These are phyloP conservation scores for Nephrocerus scutellatus DNA, from an alignment of 2,888 invertebrate genomes.

Conservation along the genomic window DNA sequence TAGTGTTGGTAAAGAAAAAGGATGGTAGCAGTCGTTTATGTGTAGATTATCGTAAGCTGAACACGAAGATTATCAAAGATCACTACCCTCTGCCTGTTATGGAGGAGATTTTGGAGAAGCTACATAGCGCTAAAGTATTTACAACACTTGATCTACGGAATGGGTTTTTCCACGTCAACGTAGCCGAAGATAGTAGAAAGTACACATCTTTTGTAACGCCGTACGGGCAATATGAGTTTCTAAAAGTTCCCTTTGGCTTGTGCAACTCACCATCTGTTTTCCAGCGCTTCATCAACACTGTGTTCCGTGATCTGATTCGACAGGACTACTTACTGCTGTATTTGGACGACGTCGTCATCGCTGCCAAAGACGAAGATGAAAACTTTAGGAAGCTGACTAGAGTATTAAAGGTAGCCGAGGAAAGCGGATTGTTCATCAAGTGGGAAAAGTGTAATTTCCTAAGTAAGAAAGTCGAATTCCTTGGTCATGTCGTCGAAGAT, in stretches of 20 bases:
- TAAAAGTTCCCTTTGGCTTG: constrained; percentile 39
- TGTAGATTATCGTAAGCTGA: constrained; percentile 25
- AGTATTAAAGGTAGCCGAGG: too few species aligned
- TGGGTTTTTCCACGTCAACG: constrained; percentile 36
- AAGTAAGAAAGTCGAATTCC: too few species aligned
- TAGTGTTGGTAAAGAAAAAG: constrained; percentile 24
- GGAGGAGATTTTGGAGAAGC: constrained; percentile 31
- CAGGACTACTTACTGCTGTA: constrained; percentile 17
- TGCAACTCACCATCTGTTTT: constrained; percentile 31
- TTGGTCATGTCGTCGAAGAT: too few species aligned
- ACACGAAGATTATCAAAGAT: constrained; percentile 25
- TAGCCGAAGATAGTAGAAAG: constrained; percentile 25
- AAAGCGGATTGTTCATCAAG: too few species aligned
- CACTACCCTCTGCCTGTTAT: constrained; percentile 29
- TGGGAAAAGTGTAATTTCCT: too few species aligned
- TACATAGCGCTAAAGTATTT: constrained; percentile 29
- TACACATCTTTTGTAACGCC: constrained; percentile 35
- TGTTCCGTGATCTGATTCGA: constrained; percentile 18
- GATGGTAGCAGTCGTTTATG: constrained; percentile 25
- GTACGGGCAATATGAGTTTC: constrained; percentile 31
- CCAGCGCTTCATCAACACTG: constrained; percentile 26
- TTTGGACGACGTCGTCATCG: constrained; percentile 22
- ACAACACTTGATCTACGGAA: constrained; percentile 32
- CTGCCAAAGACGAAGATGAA: constrained; percentile 16
- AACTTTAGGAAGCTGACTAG: too few species aligned